Percentiles rank a stretch among this genome's conserved stretches.
phyloP scores from a whole-genome alignment of 1,140 invertebrate species.

The Trichoplusia ni region DNA sequence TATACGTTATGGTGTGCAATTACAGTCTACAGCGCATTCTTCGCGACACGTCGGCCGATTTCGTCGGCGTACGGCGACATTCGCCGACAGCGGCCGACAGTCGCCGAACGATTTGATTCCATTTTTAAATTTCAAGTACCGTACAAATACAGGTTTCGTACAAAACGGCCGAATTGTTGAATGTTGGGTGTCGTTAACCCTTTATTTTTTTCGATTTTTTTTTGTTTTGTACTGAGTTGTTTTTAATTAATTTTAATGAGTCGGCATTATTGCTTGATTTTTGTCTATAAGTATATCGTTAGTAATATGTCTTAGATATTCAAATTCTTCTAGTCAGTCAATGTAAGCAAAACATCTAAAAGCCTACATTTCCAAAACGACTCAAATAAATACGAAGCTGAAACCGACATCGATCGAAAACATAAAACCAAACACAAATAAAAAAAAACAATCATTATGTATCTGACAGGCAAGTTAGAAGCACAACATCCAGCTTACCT shows the following conservation, averaged over 20 bases:
- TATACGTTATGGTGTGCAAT: slow-evolving; percentile 51
- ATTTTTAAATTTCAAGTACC: slow-evolving; percentile 33
- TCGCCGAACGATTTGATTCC: slow-evolving; percentile 25
- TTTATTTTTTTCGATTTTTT: slow-evolving; percentile 7
- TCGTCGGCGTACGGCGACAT: slow-evolving; percentile 38
- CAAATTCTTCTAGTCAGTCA: too few species aligned
- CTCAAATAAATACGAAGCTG: too few species aligned
- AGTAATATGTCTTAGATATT: too few species aligned
- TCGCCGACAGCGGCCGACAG: slow-evolving; percentile 1
- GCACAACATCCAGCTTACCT: slow-evolving; percentile 36
- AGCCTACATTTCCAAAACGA: too few species aligned
- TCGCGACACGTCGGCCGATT: slow-evolving; percentile 55
- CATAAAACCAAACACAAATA: slow-evolving; percentile 57
- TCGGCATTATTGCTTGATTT: too few species aligned
- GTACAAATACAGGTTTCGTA: slow-evolving; percentile 23
- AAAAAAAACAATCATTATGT: slow-evolving; percentile 70
- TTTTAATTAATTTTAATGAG: too few species aligned
- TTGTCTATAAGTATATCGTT: too few species aligned
- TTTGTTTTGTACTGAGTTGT: too few species aligned
- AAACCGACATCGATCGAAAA: slow-evolving; percentile 63
- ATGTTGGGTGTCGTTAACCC: slow-evolving; percentile 10
- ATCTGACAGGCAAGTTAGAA: slow-evolving; percentile 65
- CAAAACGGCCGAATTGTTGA: slow-evolving; percentile 5
- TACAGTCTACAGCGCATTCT: slow-evolving; percentile 64
- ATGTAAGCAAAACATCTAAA: too few species aligned